Evolutionary conservation across 2,113 vertebrate species (phyloP).

Genomic region (Hypomesus transpacificus): DNA sequence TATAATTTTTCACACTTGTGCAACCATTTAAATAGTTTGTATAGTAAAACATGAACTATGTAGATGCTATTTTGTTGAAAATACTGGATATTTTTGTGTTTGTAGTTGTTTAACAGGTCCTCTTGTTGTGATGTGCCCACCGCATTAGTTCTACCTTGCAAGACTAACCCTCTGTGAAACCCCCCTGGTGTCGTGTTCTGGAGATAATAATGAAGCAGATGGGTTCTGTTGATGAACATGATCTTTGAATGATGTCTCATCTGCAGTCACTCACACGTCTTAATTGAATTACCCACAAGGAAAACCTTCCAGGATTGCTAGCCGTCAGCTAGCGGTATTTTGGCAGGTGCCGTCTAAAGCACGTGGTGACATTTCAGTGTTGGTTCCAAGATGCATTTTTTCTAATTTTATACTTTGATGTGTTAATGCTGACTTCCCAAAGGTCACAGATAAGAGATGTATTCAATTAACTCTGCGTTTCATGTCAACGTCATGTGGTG

Average conservation of each 20-base stretch:
- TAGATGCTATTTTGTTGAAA: too few species aligned
- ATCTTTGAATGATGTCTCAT: conserved; percentile 51
- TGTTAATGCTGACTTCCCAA: conserved; percentile 1
- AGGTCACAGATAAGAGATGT: not conserved
- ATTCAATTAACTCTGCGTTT: too few species aligned
- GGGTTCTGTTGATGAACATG: conserved; percentile 46
- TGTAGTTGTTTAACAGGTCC: too few species aligned
- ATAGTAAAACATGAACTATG: too few species aligned
- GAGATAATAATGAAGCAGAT: conserved; percentile 57
- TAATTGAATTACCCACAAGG: conserved; percentile 35
- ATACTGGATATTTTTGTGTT: too few species aligned
- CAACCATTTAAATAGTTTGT: too few species aligned
- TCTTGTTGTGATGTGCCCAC: not conserved
- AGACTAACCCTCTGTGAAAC: conserved; percentile 41
- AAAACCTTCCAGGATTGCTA: conserved; percentile 30
- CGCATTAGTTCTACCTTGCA: not conserved
- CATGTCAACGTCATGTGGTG: not conserved
- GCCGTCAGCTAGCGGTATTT: conserved; percentile 23
- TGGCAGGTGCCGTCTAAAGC: conserved; percentile 18
- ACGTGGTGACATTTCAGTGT: conserved; percentile 8
- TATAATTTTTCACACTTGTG: too few species aligned
- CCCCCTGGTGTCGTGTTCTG: conserved; percentile 44
- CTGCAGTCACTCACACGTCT: conserved; percentile 32
- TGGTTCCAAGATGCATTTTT: conserved; percentile 5
- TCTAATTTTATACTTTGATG: conserved; percentile 4